Evolutionary conservation across 2,113 vertebrate species (phyloP).

Genomic region (Heterochromis multidens): DNA sequence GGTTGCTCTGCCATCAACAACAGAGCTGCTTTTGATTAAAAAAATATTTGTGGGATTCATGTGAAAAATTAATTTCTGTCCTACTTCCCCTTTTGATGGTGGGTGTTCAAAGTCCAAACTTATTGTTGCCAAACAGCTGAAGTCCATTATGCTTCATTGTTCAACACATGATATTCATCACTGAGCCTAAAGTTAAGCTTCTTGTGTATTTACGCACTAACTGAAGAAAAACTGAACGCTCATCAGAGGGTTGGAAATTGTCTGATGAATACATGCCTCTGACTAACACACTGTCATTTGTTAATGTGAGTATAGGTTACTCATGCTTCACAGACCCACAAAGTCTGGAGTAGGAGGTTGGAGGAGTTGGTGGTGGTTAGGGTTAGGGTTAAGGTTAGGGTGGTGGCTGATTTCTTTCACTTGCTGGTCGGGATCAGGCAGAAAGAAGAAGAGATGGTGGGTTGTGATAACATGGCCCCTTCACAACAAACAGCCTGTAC

Average conservation of each 20-base stretch:
- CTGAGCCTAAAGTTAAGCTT: too few relatives aligned
- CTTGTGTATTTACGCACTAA: background rate
- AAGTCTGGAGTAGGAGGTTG: background rate
- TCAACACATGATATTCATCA: background rate
- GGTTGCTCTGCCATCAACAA: background rate
- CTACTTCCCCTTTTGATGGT: background rate
- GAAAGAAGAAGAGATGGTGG: background rate
- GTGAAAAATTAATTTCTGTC: too few relatives aligned
- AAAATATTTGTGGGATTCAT: too few relatives aligned
- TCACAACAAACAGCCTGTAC: too few relatives aligned
- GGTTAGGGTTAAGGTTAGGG: too few relatives aligned
- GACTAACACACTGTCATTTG: background rate
- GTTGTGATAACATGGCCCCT: background rate
- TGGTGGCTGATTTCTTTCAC: background rate
- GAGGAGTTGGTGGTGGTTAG: background rate
- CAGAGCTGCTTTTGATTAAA: too few relatives aligned
- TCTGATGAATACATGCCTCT: background rate
- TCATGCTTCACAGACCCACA: background rate
- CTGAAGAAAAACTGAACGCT: background rate
- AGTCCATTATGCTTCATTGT: background rate
- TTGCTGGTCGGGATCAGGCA: background rate
- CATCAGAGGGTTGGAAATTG: background rate
- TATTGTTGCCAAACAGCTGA: background rate
- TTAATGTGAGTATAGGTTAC: background rate
- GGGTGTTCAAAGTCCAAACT: too few relatives aligned